Conservation (phyloP, 1,140 invertebrate species). For the Kradibia gibbosae region DNA sequence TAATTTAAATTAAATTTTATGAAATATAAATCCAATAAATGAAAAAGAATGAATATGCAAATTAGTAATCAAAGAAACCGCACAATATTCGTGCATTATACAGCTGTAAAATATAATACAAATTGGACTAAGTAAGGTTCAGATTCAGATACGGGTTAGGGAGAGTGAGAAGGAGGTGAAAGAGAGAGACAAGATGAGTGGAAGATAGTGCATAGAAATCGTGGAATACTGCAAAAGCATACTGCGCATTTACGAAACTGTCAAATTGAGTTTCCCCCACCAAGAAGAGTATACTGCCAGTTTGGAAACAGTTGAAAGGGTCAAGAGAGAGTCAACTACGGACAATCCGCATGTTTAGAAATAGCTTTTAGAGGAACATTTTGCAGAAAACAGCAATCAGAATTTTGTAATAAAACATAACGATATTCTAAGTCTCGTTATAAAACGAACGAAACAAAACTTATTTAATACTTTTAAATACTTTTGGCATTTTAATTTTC, state of each 20-base stretch:
- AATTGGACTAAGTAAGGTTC: too few relatives aligned
- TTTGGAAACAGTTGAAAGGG: not conserved
- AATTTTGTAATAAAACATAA: not conserved
- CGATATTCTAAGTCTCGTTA: not conserved
- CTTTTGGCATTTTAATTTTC: not conserved
- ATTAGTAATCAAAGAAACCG: too few relatives aligned
- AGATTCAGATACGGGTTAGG: too few relatives aligned
- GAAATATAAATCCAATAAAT: too few relatives aligned
- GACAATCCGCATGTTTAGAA: not conserved
- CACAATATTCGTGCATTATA: too few relatives aligned
- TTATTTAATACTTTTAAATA: not conserved
- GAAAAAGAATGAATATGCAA: too few relatives aligned
- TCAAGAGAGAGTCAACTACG: not conserved
- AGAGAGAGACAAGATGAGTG: not conserved
- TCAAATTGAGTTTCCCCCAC: not conserved
- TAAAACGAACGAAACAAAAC: not conserved
- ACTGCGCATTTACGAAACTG: not conserved
- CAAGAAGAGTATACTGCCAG: not conserved
- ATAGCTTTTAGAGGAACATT: not conserved
- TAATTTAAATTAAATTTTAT: too few relatives aligned
- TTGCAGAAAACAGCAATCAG: not conserved
- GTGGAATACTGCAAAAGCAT: not conserved
- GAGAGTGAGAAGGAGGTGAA: too few relatives aligned
- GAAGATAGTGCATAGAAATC: not conserved
- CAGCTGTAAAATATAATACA: too few relatives aligned